Evolutionary conservation across 2,797 vertebrate species (phyloP).

Genomic region (Manis javanica): DNA sequence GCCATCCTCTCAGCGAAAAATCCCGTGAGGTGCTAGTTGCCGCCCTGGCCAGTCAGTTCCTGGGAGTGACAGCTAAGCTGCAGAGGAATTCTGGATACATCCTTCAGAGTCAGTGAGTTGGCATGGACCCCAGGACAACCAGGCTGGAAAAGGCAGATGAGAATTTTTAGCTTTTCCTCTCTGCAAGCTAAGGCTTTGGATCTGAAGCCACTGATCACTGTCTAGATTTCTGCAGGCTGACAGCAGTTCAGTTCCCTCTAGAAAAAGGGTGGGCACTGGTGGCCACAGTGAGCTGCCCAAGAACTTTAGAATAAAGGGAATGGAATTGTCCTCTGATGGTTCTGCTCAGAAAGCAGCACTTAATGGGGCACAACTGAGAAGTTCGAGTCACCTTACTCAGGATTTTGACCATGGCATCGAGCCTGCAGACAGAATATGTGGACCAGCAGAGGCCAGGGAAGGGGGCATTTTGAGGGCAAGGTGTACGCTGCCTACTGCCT

Average conservation of each 20-base stretch:
- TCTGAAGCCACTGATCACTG: not conserved
- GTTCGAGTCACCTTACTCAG: not conserved
- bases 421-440: not conserved
- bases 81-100: not conserved
- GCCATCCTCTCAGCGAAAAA: not conserved
- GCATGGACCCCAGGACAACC: not conserved
- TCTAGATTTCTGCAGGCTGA: not conserved
- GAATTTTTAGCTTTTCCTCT: not conserved
- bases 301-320: not conserved
- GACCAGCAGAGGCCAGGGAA: no score
- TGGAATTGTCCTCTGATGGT: not conserved
- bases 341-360: not conserved
- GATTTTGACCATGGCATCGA: not conserved
- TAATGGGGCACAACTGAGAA: not conserved
- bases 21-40: no score
- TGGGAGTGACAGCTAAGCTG: not conserved
- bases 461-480: not conserved
- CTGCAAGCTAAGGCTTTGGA: not conserved
- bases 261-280: no score
- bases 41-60: rapidly evolving
- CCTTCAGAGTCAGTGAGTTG: not conserved
- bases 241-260: not conserved
- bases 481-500: no score
- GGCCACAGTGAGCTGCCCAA: rapidly evolving
- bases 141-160: not conserved